Evolutionary conservation across 2,888 invertebrate species (phyloP), one percentile per base, ranked within the genome.

Genomic region (Bombylius discolor): DNA sequence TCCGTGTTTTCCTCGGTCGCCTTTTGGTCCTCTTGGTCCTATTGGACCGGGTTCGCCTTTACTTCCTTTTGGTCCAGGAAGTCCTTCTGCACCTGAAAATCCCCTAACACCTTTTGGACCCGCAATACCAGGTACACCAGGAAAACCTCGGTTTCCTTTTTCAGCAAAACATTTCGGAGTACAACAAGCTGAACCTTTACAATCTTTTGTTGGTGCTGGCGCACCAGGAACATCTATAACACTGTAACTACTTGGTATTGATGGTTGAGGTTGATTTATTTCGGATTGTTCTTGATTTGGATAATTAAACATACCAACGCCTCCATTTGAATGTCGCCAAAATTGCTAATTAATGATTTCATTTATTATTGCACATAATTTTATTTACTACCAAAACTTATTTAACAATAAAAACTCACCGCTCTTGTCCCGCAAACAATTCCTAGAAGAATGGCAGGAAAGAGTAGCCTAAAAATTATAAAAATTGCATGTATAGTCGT

Each of bases 131-230:
- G 83, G 76, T 32, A 77, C 63, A 23, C 93, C 90, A 4, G 87
- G 86, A 51, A 81, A 76, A 55, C 91, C 91, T 66, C 89, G 78
- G 58, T 80, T 81, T 68, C 92, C 92, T 74, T 92, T 92, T 73
- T 91, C 89, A 2, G 92, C 91, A 62, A 89, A 85, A 72, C 92
- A 92, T 77, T 91, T 89, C 0, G 90, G 89, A 47, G 82, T 80
- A 67, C 91, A 91, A 64, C 83, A 83, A 56, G 81, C 85, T 0
- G 81, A 78, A 12, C 79, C 82, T 1, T 79, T 81, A 64, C 85
- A 85, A 65, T 85, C 84, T 49, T 77, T 77, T 11, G 78, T 60
- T 64, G 79, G 74, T n/a, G 76, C 58, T 66, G 79, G 71, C 60
- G 62, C 8, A 65, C 39, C 62, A 9, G 67, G 61, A 9, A 66